Evolutionary conservation across 2,888 invertebrate species (phyloP).

Genomic region (Drosophila anceps): DNA sequence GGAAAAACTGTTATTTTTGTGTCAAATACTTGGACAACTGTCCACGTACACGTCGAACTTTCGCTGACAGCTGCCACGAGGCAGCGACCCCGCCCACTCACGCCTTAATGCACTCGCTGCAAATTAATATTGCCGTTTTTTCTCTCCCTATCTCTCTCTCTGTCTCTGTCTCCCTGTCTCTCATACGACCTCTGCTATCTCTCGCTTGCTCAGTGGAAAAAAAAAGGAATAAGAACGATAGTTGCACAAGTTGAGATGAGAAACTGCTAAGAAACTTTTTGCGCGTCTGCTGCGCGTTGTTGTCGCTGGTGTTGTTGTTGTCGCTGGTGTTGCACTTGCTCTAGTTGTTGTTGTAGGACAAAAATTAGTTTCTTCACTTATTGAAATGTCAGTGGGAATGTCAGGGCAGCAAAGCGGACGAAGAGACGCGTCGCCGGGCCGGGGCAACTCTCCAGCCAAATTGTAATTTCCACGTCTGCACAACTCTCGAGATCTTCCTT

Average conservation of each 20-base stretch:
- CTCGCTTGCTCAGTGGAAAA: not conserved
- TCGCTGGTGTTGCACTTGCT: constrained; percentile 8
- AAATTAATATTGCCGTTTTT: constrained; percentile 75
- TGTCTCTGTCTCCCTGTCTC: not conserved
- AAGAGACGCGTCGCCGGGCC: constrained; percentile 13
- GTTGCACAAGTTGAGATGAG: constrained; percentile 66
- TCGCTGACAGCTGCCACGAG: constrained; percentile 75
- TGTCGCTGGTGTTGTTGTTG: constrained; percentile 14
- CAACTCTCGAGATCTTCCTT: constrained; percentile 38
- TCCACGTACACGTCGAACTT: constrained; percentile 76
- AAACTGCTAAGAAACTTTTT: constrained; percentile 65
- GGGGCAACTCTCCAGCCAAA: constrained; percentile 56
- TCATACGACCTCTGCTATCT: not conserved
- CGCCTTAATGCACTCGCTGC: constrained; percentile 79
- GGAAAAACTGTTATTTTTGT: constrained; percentile 80
- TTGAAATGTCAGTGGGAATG: constrained; percentile 80
- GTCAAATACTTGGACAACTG: constrained; percentile 79
- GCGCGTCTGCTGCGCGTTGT: constrained; percentile 41
- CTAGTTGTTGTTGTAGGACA: constrained; percentile 49
- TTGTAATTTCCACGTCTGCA: constrained; percentile 74
- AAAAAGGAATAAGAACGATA: constrained; percentile 33
- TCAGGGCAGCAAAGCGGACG: constrained; percentile 49
- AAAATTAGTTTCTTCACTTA: constrained; percentile 81
- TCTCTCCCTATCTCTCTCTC: not conserved
- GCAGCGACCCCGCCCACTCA: constrained; percentile 39